Evolutionary conservation across 2,113 vertebrate species (phyloP), one percentile per base, ranked within the genome.

Genomic region (Phalacrocorax brasilianus): DNA sequence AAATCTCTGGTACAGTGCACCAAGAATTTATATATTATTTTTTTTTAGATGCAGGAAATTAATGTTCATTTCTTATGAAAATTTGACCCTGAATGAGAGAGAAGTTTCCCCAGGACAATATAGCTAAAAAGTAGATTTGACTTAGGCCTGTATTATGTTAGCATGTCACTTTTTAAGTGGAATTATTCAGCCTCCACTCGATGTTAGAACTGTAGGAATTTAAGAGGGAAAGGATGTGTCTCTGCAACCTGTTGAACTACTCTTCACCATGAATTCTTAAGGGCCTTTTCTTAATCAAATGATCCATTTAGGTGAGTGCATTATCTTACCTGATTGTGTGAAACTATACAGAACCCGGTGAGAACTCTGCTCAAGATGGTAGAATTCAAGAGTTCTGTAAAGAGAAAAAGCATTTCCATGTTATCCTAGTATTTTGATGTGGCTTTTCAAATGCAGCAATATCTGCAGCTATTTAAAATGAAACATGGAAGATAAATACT

Each of bases 381-480:
- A 86, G 35, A 66, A 95, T 77, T 90, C 35, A 61, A 14, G 6
- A 91, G 18, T 88, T 38, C 33, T 55, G 30, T 61, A 40, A 73
- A 84, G 27, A 92, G 14, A 61, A 79, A 76, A 91, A 40, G 6
- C 24, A 74, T 26, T 86, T 77, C 24, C 3, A 0, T 74, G 15
- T 74, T 77, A 71, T 62, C 44, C 10, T 74, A 72, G 47, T 49
- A 68, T 90, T 92, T 67, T 63, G 27, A 35, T 66, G 13, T 58
- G 38, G 8, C 40, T 95, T 81, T 88, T 76, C 15, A 62, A 45
- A 93, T 52, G 24, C 33, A 63, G 50, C 38, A 70, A 4, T 85
- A 88, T 90, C 47, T 93, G 63, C 42, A 84, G n/a, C 59, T 88
- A 33, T 78, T 73, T 92, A 44, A 92, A 75, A 74, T 63, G 50